Evolutionary conservation across 2,888 invertebrate species (phyloP), one percentile per base, ranked within the genome.

Genomic region (Pyrrhosoma nymphula): DNA sequence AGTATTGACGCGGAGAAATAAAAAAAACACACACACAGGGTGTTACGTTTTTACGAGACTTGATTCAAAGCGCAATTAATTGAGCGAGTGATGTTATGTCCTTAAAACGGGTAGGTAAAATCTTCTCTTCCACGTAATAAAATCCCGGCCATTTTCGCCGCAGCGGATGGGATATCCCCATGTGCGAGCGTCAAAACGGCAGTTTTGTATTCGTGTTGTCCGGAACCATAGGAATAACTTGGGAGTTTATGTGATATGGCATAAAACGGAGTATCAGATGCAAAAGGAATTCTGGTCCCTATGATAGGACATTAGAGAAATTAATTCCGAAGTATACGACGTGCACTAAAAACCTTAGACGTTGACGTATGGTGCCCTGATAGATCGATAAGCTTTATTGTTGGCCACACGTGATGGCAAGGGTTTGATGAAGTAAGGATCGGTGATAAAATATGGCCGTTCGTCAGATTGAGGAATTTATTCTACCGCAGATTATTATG

Each of bases 181-280:
- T 4, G 60, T 8, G 60, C 60, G 30, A 35, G 75, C 35, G n/a
- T 35, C n/a, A 82, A 82, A 82, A 82, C 26, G 35, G 14, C 35
- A 82, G 75, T 30, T 82, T 82, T 82, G 35, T 82, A 30, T 82
- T 82, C 75, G 30, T 82, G n/a, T 18, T 30, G 75, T 82, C 75
- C 75, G 75, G 35, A 82, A 35, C 75, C 35, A 82, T 30, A 30
- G 75, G 35, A 30, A 82, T 82, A 82, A 82, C 75, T 82, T n/a
- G 75, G 35, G 75, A 20, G n/a, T 82, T 82, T 82, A 82, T 82
- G 75, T 82, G 75, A 35, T 30, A 82, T 82, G 12, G 35, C 75
- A 82, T 82, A 82, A 82, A 82, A 82, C 75, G 12, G 75, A 35
- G 30, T 35, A 82, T 82, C 75, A 82, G 75, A 82, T 82, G n/a